Evolutionary conservation across 2,113 vertebrate species (phyloP), one percentile per base, ranked within the genome.

Genomic region (Caretta caretta): DNA sequence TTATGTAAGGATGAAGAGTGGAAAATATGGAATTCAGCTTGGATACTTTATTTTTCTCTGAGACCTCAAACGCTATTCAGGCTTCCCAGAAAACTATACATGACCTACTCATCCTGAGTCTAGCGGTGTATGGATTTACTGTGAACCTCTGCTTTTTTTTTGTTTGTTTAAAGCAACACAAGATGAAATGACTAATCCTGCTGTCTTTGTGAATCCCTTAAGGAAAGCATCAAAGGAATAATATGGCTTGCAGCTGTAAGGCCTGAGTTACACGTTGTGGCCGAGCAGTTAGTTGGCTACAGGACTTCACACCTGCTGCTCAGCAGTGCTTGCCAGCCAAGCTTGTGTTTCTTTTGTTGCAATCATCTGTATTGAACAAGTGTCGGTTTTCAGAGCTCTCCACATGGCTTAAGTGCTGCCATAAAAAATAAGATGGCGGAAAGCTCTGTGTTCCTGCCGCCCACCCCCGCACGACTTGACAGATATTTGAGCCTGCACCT

Each of bases 11-110:
- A 2, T 57, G 80, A 76, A 49, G 51, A 82, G 75, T 42, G 46
- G 78, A 88, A 93, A 84, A 93, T 93, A 90, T 80, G 88, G 88
- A 93, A 90, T 96, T 89, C 50, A 65, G 14, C 7, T 35, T 27
- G 53, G 35, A 86, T 86, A 59, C 42, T 75, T 83, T 75, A 76
- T 88, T 79, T 49, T 69, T 38, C n/a, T 65, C 46, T 80, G 51
- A 57, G 53, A 84, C 25, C 35, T 80, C 53, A 90, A 88, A 46
- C 4, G 0, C 16, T 80, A 53, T 86, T 91, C 87, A 83, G 42
- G 79, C 56, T 89, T 89, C 69, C 69, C 10, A 31, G 35, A 14
- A 93, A 93, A 69, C 24, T 94, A 0, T 83, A 86, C 84, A 87
- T 57, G 49, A 22, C 29, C 31, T 20, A 1, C 25, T 65, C 80